These are phyloP conservation scores for Coenonympha arcania DNA, from an alignment of 2,888 invertebrate species.

Conservation along the genomic window DNA sequence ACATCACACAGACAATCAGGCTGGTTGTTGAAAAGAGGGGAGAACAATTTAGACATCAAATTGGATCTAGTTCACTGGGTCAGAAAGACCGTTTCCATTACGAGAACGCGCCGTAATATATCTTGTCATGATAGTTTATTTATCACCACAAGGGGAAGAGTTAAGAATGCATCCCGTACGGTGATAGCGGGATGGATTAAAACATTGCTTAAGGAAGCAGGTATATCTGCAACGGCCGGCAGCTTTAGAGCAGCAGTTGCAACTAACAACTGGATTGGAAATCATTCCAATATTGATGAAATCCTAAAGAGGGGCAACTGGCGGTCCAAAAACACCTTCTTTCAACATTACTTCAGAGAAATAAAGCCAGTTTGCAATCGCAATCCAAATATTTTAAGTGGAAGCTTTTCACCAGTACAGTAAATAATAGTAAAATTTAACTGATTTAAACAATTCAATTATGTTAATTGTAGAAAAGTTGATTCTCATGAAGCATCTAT, in stretches of 20 bases:
- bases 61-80: neutral
- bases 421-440: neutral
- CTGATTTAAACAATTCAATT: neutral
- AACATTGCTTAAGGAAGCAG: constrained; percentile 10
- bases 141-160: constrained; percentile 9
- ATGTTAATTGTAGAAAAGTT: no score
- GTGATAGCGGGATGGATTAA: no score
- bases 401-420: constrained; percentile 1
- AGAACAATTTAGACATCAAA: neutral
- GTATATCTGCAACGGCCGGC: constrained; percentile 15
- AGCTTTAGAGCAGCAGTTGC: constrained; percentile 23
- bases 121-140: constrained; percentile 7
- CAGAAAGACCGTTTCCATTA: neutral
- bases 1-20: constrained; percentile 17
- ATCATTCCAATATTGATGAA: constrained; percentile 10
- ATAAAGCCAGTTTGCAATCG: neutral
- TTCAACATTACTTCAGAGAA: constrained; percentile 2
- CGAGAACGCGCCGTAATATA: neutral
- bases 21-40: neutral
- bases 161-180: constrained; percentile 11
- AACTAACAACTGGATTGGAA: neutral
- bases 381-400: neutral
- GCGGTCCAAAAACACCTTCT: constrained; percentile 8
- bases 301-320: constrained; percentile 6
- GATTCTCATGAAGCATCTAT: no score